phyloP scores from a whole-genome alignment of 1,140 invertebrate genomes.

The Anastrepha obliqua region DNA sequence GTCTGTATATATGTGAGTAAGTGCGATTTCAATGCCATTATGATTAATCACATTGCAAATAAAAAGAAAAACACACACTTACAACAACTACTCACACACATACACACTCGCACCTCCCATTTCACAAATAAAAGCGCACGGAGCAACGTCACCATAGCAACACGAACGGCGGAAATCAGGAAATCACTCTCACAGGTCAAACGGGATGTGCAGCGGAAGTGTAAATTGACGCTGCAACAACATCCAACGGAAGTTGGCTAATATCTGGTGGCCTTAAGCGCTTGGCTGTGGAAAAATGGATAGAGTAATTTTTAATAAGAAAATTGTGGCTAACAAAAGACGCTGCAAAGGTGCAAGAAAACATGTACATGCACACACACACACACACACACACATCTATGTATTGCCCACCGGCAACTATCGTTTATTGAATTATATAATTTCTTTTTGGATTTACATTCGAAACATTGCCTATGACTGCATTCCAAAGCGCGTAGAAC shows the following conservation, averaged over 20 bases:
- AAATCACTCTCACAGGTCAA: constrained; percentile 22
- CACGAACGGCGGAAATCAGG: background rate
- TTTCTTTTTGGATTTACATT: background rate
- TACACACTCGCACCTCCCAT: background rate
- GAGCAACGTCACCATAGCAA: background rate
- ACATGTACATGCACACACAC: too few relatives aligned
- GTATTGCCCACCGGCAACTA: too few relatives aligned
- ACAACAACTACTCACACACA: background rate
- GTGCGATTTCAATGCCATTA: constrained; percentile 12
- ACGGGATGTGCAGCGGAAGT: constrained; percentile 5
- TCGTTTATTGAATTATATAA: background rate
- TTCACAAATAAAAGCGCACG: background rate
- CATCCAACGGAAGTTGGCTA: constrained; percentile 33
- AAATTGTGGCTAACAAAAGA: background rate
- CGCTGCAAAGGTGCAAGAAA: too few relatives aligned
- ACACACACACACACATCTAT: too few relatives aligned
- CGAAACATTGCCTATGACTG: background rate
- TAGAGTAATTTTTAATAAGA: background rate
- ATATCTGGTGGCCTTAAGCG: background rate
- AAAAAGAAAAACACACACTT: background rate
- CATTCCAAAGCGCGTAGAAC: background rate
- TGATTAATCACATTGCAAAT: constrained; percentile 38
- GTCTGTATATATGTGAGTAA: too few relatives aligned
- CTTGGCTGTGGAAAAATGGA: background rate
- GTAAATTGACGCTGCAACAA: constrained; percentile 23